Evolutionary conservation across 1,140 invertebrate species (phyloP).

Genomic region (Calliphora vicina): DNA sequence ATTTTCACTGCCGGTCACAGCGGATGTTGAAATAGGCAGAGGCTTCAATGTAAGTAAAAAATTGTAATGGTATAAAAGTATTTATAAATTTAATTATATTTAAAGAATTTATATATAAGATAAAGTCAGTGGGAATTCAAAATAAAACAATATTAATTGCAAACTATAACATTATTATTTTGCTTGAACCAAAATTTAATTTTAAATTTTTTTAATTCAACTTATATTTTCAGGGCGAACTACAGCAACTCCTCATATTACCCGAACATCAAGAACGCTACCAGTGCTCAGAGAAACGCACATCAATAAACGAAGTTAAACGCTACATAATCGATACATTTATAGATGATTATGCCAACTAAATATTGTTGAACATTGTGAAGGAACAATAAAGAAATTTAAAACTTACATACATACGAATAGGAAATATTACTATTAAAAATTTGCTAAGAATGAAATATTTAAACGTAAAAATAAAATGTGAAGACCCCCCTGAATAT

Average conservation of each 20-base stretch:
- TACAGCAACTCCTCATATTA: constrained; percentile 57
- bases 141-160: too few species aligned
- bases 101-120: too few species aligned
- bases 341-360: constrained; percentile 57
- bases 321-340: constrained; percentile 62
- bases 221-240: constrained; percentile 49
- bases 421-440: not conserved
- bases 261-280: constrained; percentile 58
- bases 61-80: not conserved
- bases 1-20: constrained; percentile 56
- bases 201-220: not conserved
- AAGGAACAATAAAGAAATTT: constrained; percentile 23
- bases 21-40: constrained; percentile 62
- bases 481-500: constrained; percentile 13
- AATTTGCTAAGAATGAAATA: constrained; percentile 7
- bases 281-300: constrained; percentile 58
- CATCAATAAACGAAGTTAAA: constrained; percentile 61
- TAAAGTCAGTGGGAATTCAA: too few species aligned
- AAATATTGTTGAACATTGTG: not conserved
- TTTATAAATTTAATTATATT: not conserved
- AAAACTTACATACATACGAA: not conserved
- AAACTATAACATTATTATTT: too few species aligned
- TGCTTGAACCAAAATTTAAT: not conserved
- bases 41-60: constrained; percentile 60
- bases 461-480: not conserved